These are phyloP conservation scores for Ancistrus triradiatus DNA, from an alignment of 2,113 vertebrate species.

Conservation along the genomic window DNA sequence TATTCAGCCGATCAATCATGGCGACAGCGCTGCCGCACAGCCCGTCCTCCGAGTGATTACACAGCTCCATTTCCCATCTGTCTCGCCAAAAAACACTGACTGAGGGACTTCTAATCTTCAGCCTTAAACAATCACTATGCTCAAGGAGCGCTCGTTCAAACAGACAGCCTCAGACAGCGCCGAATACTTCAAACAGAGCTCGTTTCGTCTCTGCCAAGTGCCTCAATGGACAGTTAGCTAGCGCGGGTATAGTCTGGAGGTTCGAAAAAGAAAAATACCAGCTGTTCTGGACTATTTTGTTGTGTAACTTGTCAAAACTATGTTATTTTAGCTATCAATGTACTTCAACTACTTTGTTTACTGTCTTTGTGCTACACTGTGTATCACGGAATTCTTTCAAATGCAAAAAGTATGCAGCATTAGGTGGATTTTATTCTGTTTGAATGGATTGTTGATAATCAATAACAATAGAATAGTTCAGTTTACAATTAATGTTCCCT, in stretches of 20 bases:
- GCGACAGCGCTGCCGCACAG: slow-evolving; percentile 9
- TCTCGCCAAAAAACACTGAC: slow-evolving; percentile 22
- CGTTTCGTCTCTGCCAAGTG: background rate
- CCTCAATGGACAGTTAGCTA: background rate
- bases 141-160: background rate
- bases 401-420: too few species aligned
- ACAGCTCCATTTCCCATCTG: slow-evolving; percentile 35
- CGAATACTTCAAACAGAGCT: slow-evolving; percentile 14
- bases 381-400: too few species aligned
- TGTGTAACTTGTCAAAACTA: too few species aligned
- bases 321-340: too few species aligned
- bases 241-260: background rate
- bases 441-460: too few species aligned
- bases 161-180: background rate
- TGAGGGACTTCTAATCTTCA: slow-evolving; percentile 24
- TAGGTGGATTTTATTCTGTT: too few species aligned
- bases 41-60: slow-evolving; percentile 35
- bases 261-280: background rate
- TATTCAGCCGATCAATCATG: slow-evolving; percentile 32
- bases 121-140: slow-evolving; percentile 10
- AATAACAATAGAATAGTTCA: too few species aligned
- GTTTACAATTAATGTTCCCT: too few species aligned
- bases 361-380: too few species aligned
- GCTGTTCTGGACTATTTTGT: background rate
- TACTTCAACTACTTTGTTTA: too few species aligned